These are phyloP conservation scores for Tipula unca DNA, from an alignment of 2,888 invertebrate genomes.

Conservation along the genomic window DNA sequence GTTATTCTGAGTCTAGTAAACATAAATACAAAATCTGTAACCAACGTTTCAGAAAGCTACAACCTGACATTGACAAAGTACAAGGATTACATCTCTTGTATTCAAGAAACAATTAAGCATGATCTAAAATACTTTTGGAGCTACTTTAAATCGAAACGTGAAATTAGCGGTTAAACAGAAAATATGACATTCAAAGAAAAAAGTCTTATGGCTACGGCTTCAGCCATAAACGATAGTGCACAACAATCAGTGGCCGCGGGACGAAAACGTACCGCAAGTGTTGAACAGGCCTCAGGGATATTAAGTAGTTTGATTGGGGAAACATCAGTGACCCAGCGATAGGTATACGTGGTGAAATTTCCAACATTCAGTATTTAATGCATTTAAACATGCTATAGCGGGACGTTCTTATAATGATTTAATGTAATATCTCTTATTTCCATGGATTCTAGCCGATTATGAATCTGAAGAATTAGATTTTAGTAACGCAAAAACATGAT, in stretches of 20 bases:
- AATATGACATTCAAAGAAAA: too few species aligned
- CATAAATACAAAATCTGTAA: too few species aligned
- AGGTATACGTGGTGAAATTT: constrained; percentile 98
- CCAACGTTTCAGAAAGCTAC: too few species aligned
- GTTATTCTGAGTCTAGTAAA: too few species aligned
- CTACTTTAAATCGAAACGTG: too few species aligned
- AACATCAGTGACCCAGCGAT: constrained; percentile 95
- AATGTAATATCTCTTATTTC: constrained; percentile 99
- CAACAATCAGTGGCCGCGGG: constrained; percentile 95
- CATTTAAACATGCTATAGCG: constrained; percentile 94
- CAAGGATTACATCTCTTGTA: too few species aligned
- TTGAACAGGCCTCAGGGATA: constrained; percentile 86
- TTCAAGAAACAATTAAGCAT: too few species aligned
- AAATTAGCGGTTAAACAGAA: too few species aligned
- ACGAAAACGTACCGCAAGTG: constrained; percentile 88
- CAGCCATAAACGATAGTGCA: constrained; percentile 89
- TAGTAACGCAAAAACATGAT: constrained; percentile 78
- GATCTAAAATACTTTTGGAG: too few species aligned
- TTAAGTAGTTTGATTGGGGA: constrained; percentile 92
- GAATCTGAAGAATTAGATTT: constrained; percentile 88
- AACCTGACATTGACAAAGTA: too few species aligned
- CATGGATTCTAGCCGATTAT: constrained; percentile 97
- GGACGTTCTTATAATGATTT: constrained; percentile 98
- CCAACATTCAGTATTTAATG: constrained; percentile 98
- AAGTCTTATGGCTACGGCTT: constrained; percentile 83